Evolutionary conservation across 2,113 vertebrate genomes (phyloP).

Genomic region (Atrichornis clamosus): DNA sequence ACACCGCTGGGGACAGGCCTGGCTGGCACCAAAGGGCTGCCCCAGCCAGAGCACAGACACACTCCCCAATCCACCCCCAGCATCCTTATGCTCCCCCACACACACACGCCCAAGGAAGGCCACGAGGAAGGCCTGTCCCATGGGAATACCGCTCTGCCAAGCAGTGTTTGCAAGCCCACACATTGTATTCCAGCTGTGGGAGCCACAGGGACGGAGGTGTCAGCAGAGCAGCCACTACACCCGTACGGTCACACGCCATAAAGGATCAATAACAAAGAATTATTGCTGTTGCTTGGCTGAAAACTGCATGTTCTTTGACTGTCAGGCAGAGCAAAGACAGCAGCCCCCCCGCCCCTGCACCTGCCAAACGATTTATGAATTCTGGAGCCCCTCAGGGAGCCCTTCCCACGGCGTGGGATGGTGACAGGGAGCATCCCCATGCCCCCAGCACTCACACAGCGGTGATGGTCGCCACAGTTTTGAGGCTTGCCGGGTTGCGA

Average conservation of each 20-base stretch:
- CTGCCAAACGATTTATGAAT: background rate
- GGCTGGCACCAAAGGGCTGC: background rate
- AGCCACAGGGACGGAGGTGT: accelerated
- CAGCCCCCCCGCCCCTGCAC: accelerated
- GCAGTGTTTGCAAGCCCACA: accelerated
- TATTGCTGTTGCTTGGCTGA: background rate
- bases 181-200: accelerated
- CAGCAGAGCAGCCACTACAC: accelerated
- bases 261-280: constrained; percentile 8
- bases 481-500: constrained; percentile 96
- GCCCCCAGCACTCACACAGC: constrained; percentile 81
- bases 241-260: background rate
- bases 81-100: background rate
- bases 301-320: background rate
- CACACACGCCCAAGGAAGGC: background rate
- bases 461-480: constrained; percentile 95
- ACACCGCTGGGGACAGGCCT: background rate
- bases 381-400: accelerated
- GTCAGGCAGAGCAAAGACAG: background rate
- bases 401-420: accelerated
- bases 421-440: accelerated
- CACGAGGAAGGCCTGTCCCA: background rate
- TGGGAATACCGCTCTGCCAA: accelerated
- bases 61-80: accelerated
- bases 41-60: accelerated